Conservation (phyloP, 2,113 vertebrate species). For the Stigmatopora nigra region DNA sequence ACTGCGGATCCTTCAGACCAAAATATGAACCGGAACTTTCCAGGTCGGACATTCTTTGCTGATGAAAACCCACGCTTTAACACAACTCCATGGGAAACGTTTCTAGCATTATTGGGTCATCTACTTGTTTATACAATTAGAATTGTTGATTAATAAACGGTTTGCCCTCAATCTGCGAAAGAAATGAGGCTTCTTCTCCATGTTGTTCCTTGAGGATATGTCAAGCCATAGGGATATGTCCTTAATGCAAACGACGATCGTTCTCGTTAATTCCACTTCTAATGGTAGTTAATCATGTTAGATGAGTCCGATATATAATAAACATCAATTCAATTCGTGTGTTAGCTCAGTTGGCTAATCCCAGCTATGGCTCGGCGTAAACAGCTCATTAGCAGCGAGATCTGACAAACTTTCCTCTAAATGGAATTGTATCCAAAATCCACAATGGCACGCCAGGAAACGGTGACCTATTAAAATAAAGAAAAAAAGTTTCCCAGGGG, state of each 20-base stretch:
- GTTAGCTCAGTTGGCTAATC: constrained; percentile 56
- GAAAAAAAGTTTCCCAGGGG: neutral
- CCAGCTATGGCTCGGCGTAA: constrained; percentile 26
- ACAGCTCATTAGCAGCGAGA: constrained; percentile 22
- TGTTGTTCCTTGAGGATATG: neutral
- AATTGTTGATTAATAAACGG: neutral
- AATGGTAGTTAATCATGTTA: neutral
- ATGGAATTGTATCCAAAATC: constrained; percentile 6
- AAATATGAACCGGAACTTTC: constrained; percentile 57
- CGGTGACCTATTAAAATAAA: neutral
- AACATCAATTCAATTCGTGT: constrained; percentile 19
- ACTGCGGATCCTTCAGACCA: constrained; percentile 71
- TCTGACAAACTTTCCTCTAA: constrained; percentile 34
- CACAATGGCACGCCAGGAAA: neutral
- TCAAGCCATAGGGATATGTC: constrained; percentile 13
- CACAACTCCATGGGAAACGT: constrained; percentile 29
- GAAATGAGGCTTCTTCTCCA: constrained; percentile 13
- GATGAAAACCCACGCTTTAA: constrained; percentile 20
- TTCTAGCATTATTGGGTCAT: constrained; percentile 22
- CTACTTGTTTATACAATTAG: constrained; percentile 1
- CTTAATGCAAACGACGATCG: neutral
- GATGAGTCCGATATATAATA: neutral
- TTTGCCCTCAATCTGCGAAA: constrained; percentile 2
- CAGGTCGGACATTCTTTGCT: constrained; percentile 70
- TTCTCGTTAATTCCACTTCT: neutral